Percentiles rank a stretch among this genome's conserved stretches.
Conservation (phyloP, 2,888 invertebrate genomes). For the Drosophila cognata region DNA sequence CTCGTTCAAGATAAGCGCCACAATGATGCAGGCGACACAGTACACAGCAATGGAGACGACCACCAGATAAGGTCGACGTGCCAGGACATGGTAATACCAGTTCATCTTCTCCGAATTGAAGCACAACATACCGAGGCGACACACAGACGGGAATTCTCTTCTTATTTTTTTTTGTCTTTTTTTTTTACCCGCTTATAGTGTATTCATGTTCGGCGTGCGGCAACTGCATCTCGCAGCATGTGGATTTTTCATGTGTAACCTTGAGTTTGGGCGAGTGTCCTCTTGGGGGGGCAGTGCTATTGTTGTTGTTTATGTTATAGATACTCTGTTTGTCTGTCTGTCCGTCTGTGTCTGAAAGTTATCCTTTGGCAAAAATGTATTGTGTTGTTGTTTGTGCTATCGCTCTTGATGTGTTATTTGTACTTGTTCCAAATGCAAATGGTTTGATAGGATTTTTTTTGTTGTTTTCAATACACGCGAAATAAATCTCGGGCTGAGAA, state of each 20-base stretch:
- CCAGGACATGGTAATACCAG: slow-evolving; percentile 89
- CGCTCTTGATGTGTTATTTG: neutral
- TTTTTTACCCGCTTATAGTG: slow-evolving; percentile 14
- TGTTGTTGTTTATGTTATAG: slow-evolving; percentile 73
- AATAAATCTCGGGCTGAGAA: slow-evolving; percentile 40
- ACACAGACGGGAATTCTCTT: slow-evolving; percentile 1
- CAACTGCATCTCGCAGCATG: slow-evolving; percentile 26
- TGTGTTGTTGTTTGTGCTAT: slow-evolving; percentile 7
- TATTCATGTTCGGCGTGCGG: slow-evolving; percentile 29
- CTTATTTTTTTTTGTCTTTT: neutral
- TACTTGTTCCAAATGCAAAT: slow-evolving; percentile 9
- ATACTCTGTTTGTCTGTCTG: slow-evolving; percentile 40
- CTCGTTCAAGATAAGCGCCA: slow-evolving; percentile 88
- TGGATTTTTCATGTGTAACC: slow-evolving; percentile 46
- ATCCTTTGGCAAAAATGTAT: slow-evolving; percentile 10
- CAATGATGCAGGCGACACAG: slow-evolving; percentile 88
- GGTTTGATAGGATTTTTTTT: slow-evolving; percentile 29
- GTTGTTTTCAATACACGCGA: slow-evolving; percentile 12
- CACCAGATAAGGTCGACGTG: slow-evolving; percentile 89
- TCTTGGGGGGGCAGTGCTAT: slow-evolving; percentile 43
- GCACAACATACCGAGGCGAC: slow-evolving; percentile 61
- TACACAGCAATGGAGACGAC: slow-evolving; percentile 88
- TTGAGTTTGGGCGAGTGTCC: slow-evolving; percentile 47
- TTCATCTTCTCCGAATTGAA: slow-evolving; percentile 83
- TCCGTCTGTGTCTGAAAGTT: slow-evolving; percentile 25